Conservation (phyloP, 2,888 invertebrate species). For the Nymphalis c-album region DNA sequence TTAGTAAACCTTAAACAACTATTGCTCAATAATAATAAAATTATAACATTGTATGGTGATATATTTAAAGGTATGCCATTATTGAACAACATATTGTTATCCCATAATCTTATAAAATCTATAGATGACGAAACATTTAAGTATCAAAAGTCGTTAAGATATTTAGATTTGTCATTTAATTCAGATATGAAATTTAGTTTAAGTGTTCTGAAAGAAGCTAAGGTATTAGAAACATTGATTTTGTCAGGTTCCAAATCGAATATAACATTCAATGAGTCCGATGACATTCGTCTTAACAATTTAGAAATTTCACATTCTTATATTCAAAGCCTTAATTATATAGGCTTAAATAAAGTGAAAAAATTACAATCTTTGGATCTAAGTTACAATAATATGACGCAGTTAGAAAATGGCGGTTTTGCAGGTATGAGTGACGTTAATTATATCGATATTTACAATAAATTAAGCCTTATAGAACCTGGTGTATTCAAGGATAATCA, state of each 20-base stretch:
- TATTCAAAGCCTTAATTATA: slow-evolving; percentile 46
- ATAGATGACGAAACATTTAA: slow-evolving; percentile 47
- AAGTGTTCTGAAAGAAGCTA: slow-evolving; percentile 40
- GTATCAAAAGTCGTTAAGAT: slow-evolving; percentile 45
- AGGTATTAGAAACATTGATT: slow-evolving; percentile 45
- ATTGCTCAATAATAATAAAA: slow-evolving; percentile 55
- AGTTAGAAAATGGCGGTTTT: slow-evolving; percentile 50
- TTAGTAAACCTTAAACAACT: slow-evolving; percentile 48
- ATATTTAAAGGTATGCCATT: slow-evolving; percentile 45
- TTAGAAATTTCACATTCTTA: slow-evolving; percentile 50
- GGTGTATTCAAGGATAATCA: slow-evolving; percentile 57
- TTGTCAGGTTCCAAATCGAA: slow-evolving; percentile 50
- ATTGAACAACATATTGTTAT: slow-evolving; percentile 48
- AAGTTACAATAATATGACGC: slow-evolving; percentile 50
- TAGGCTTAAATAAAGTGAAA: slow-evolving; percentile 47
- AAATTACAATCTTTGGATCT: slow-evolving; percentile 48
- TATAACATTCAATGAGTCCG: slow-evolving; percentile 44
- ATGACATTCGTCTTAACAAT: slow-evolving; percentile 40
- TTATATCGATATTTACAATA: slow-evolving; percentile 56
- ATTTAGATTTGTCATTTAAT: slow-evolving; percentile 62
- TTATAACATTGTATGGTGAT: slow-evolving; percentile 45
- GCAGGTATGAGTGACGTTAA: slow-evolving; percentile 46
- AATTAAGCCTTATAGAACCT: slow-evolving; percentile 57
- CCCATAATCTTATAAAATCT: slow-evolving; percentile 49
- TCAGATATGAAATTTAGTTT: slow-evolving; percentile 46